These are phyloP conservation scores for Metopia argyrocephala DNA, from an alignment of 2,888 invertebrate species.

Conservation along the genomic window DNA sequence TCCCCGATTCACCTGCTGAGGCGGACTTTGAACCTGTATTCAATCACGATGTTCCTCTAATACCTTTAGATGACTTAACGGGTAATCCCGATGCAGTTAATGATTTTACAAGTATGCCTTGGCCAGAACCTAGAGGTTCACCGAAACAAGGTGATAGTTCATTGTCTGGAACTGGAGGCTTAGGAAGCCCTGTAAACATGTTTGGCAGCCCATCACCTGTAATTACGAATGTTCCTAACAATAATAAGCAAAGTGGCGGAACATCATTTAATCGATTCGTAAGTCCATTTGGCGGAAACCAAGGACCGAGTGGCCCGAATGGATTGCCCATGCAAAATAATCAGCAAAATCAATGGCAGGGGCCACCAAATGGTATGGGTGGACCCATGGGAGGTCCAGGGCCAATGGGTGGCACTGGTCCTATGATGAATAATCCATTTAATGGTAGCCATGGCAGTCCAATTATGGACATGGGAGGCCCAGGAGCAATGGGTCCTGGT, in stretches of 20 bases:
- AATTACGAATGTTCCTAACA: conserved; percentile 58
- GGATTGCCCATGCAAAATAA: conserved; percentile 58
- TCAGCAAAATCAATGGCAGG: conserved; percentile 56
- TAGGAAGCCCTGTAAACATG: conserved; percentile 59
- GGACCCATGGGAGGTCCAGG: conserved; percentile 48
- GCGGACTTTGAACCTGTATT: conserved; percentile 90
- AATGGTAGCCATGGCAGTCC: conserved; percentile 64
- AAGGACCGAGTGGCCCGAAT: conserved; percentile 57
- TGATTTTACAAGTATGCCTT: conserved; percentile 87
- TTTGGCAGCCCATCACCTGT: conserved; percentile 45
- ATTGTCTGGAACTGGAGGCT: conserved; percentile 59
- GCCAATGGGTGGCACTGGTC: conserved; percentile 48
- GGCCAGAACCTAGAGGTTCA: conserved; percentile 91
- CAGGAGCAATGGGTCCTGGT: conserved; percentile 55
- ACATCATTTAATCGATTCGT: conserved; percentile 74
- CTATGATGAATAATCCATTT: conserved; percentile 69
- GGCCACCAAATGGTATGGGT: conserved; percentile 58
- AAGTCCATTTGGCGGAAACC: conserved; percentile 70
- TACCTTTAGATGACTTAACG: conserved; percentile 93
- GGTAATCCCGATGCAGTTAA: conserved; percentile 89
- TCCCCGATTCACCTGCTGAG: conserved; percentile 92
- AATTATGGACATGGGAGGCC: conserved; percentile 62
- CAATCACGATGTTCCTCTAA: conserved; percentile 87
- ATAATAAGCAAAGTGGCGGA: conserved; percentile 46
- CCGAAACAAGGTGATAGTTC: conserved; percentile 78